phyloP scores from a whole-genome alignment of 1,140 invertebrate species.

The Agrypnia vestita region DNA sequence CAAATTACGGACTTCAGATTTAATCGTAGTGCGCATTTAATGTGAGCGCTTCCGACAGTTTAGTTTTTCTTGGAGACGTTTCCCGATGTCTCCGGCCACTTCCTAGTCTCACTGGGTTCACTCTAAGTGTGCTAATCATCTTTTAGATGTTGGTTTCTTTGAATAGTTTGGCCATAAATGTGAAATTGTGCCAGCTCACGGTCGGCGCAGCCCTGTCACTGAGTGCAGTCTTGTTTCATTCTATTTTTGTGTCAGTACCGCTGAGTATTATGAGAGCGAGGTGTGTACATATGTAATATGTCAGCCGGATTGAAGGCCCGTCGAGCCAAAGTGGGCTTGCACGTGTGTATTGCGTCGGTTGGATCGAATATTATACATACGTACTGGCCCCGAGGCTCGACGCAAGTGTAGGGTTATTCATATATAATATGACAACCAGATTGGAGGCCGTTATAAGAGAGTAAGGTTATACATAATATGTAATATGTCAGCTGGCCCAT shows the following conservation, averaged over 20 bases:
- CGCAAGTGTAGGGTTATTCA: no score
- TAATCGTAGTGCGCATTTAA: slow-evolving; percentile 3
- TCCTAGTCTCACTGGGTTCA: slow-evolving; percentile 8
- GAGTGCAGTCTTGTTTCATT: slow-evolving; percentile 12
- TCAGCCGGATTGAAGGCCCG: background rate
- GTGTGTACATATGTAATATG: background rate
- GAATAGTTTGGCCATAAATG: slow-evolving; percentile 7
- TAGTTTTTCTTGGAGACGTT: background rate
- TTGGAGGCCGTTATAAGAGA: background rate
- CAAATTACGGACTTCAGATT: background rate
- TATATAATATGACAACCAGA: no score
- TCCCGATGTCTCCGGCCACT: background rate
- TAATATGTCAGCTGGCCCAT: slow-evolving; percentile 36
- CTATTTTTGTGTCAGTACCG: slow-evolving; percentile 34
- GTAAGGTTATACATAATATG: slow-evolving; percentile 19
- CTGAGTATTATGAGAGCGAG: slow-evolving; percentile 26
- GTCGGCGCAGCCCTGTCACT: background rate
- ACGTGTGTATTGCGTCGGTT: no score
- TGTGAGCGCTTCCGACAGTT: background rate
- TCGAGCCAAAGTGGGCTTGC: no score
- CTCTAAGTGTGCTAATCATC: slow-evolving; percentile 26
- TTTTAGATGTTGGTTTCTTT: slow-evolving; percentile 32
- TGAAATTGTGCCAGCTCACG: background rate
- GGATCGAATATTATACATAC: no score
- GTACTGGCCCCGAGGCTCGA: no score